phyloP scores from a whole-genome alignment of 2,113 vertebrate species.

The Azemiops feae region DNA sequence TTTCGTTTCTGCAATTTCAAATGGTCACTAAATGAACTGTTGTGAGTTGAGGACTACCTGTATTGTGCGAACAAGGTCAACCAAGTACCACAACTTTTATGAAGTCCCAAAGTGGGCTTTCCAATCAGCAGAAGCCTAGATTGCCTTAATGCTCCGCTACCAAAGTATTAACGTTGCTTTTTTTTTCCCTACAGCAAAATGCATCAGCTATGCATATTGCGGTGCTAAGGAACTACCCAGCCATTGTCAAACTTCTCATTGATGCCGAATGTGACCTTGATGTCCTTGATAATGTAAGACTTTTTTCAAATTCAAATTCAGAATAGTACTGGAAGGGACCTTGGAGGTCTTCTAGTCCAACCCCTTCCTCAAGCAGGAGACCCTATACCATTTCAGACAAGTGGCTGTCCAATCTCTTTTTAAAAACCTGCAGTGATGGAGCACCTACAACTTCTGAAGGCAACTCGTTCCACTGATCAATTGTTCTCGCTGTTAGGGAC shows the following conservation, averaged over 20 bases:
- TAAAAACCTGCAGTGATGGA: too few species aligned
- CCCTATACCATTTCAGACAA: too few species aligned
- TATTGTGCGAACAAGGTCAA: not conserved
- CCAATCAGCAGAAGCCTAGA: not conserved
- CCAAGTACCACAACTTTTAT: not conserved
- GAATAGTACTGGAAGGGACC: too few species aligned
- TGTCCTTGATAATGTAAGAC: constrained; percentile 79
- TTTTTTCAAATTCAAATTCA: not conserved
- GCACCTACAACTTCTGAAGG: too few species aligned
- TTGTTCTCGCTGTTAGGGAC: too few species aligned
- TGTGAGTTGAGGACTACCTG: too few species aligned
- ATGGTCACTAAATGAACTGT: too few species aligned
- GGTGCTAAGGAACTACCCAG: constrained; percentile 75
- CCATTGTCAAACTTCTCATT: constrained; percentile 77
- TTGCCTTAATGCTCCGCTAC: not conserved
- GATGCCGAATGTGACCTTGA: constrained; percentile 78
- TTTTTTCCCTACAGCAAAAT: constrained; percentile 71
- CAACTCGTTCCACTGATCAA: too few species aligned
- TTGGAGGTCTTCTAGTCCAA: too few species aligned
- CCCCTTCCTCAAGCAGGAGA: too few species aligned
- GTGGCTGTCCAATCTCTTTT: too few species aligned
- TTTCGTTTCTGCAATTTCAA: too few species aligned
- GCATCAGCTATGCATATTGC: constrained; percentile 74
- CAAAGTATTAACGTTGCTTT: not conserved
- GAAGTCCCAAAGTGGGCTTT: not conserved